phyloP scores from a whole-genome alignment of 1,140 invertebrate genomes.

The Lithobius niger region DNA sequence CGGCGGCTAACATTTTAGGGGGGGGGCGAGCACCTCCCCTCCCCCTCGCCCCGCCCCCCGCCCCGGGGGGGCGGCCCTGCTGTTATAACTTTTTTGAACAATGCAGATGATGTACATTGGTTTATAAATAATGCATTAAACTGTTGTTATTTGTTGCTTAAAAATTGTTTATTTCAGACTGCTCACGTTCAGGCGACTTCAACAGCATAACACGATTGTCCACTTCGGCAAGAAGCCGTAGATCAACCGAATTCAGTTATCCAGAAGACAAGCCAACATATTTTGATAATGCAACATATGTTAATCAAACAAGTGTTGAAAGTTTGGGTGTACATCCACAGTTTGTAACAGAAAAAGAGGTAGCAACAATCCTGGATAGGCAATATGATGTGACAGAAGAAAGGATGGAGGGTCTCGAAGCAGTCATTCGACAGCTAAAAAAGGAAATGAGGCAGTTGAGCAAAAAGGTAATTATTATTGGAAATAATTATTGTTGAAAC shows the following conservation, averaged over 20 bases:
- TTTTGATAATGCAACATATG: background rate
- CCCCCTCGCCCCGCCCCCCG: too few relatives aligned
- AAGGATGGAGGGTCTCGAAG: constrained; percentile 3
- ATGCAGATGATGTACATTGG: background rate
- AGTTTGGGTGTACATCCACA: too few relatives aligned
- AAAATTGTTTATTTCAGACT: constrained; percentile 23
- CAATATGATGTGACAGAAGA: background rate
- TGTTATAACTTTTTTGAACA: background rate
- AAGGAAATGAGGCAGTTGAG: background rate
- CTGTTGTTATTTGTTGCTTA: background rate
- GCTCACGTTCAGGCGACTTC: constrained; percentile 27
- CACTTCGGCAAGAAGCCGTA: constrained; percentile 22
- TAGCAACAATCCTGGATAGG: constrained; percentile 5
- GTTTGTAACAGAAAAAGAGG: background rate
- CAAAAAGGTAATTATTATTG: constrained; percentile 1
- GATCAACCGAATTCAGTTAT: constrained; percentile 21
- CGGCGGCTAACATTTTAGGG: too few relatives aligned
- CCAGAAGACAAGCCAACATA: constrained; percentile 14
- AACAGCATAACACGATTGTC: constrained; percentile 21
- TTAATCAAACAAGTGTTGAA: constrained; percentile 2
- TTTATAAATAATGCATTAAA: background rate
- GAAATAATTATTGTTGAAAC: too few relatives aligned
- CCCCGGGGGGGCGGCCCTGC: too few relatives aligned
- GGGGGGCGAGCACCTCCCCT: too few relatives aligned
- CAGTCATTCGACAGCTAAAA: background rate